These are phyloP conservation scores for Gallinago stenura DNA, from an alignment of 2,797 vertebrate species.

Conservation along the genomic window DNA sequence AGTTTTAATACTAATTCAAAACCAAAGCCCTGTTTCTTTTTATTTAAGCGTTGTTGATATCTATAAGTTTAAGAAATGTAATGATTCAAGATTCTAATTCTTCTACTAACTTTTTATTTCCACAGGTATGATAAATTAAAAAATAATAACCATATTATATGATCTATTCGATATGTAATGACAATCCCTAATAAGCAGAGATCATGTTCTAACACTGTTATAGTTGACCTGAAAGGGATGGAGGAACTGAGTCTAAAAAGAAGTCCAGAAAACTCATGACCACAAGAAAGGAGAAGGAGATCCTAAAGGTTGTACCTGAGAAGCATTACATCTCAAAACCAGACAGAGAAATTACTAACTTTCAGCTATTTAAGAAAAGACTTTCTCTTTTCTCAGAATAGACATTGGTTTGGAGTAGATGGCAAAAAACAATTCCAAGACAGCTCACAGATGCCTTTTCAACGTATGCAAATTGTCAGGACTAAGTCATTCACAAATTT, in stretches of 20 bases:
- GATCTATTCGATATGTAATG: background rate
- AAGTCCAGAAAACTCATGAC: background rate
- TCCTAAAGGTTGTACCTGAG: background rate
- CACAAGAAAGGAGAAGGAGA: background rate
- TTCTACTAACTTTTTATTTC: background rate
- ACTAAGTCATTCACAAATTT: background rate
- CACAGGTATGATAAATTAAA: background rate
- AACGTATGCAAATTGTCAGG: rapidly evolving
- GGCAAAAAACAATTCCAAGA: background rate
- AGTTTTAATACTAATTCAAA: background rate
- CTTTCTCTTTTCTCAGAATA: background rate
- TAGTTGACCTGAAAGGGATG: background rate
- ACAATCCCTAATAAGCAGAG: background rate
- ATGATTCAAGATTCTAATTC: background rate
- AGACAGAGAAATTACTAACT: background rate
- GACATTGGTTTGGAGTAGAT: background rate
- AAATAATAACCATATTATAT: background rate
- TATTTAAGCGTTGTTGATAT: background rate
- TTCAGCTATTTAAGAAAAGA: background rate
- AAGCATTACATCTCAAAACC: background rate
- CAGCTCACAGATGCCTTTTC: background rate
- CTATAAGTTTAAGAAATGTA: background rate
- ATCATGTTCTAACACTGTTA: background rate
- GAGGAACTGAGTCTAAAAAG: background rate
- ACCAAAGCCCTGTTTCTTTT: background rate